Evolutionary conservation across 37 sponge, comb jelly and placozoan species (phyloP), one percentile per base, ranked within the genome.

Genomic region (Crambe crambe): DNA sequence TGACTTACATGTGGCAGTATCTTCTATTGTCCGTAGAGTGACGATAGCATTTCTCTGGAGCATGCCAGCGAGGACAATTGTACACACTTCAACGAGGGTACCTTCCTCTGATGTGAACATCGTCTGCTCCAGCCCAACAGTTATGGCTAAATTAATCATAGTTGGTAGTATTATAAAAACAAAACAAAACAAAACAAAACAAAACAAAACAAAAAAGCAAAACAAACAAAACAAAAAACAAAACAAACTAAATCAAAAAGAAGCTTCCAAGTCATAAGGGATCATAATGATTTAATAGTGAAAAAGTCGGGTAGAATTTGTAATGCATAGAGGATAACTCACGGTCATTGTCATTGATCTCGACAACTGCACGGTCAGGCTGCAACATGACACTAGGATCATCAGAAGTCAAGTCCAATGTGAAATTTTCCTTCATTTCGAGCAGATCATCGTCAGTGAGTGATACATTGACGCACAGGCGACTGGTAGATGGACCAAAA

Each of bases 331-430:
- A n/a, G n/a, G n/a, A n/a, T 47, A 1, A 77, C 85, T 61, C 38
- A 85, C 85, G 32, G 35, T 78, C 72, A 72, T 78, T 73, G 60
- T 85, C 85, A 37, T 27, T 61, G 29, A 85, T 77, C 10, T 39
- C 62, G 60, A 85, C 66, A 34, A 3, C 51, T 56, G 71, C 89
- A 17, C 56, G 47, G 57, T 77, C 78, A 2, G 79, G 79, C 2
- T 2, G 1, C 56, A 78, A 38, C 36, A 18, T 65, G n/a, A 78
- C 68, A 34, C 31, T 61, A 18, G 1, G 56, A 63, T 20, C 68
- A 30, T 2, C 56, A 3, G 68, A n/a, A 36, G 23, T 15, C 23
- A 72, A 47, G 15, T 2, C 27, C 2, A 72, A 25, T 56, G 36
- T 74, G 20, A 74, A 32, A 34, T 34, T 43, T 31, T 74, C 75